Base-by-base conservation (phyloP, 2,888 invertebrate species). In the Mythimna loreyi region DNA sequence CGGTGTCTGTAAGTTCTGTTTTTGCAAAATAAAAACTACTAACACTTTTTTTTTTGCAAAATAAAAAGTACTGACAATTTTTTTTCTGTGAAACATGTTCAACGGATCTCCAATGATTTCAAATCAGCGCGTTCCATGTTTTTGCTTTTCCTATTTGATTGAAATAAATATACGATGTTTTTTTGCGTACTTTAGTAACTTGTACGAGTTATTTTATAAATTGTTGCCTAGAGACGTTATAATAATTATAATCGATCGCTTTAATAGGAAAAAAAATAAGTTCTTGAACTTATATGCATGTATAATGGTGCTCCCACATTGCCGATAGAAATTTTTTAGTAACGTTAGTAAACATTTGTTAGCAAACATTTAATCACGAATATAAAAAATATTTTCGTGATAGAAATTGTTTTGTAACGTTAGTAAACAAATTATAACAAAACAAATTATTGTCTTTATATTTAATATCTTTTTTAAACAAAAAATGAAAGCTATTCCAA, bases 31-130 rank as follows among this genome's bases (percentile, higher is more conserved):
- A 1, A 33, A 55, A 2, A 21, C 53, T 21, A 30, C n/a, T 11
- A 7, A 7, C 21, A 21, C 3, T 33, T 33, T 6, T 3, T 56
- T 16, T 30, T 9, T 16, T 16, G 7, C 13, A 11, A 25, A 5
- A 16, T 16, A 1, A 33, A 55, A 2, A 21, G 30, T 21, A 30
- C n/a, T 11, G 13, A 7, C 21, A 21, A 1, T 33, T 33, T 6
- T 3, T 56, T 16, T 30, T 9, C 21, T 16, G 7, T n/a, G 19
- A 25, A 5, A 16, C 36, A 16, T 19, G 3, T 36, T 33, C 19
- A 36, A n/a, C 19, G 33, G 49, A 78, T 73, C 65, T 52, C 40
- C 56, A 55, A 72, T 59, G 21, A 55, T 23, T 19, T 40, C 19
- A 28, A 61, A 58, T 43, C n/a, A 23, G 43, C 21, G 28, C 43